A percentile compares a stretch with the other conserved stretches of the same genome.
phyloP scores from a whole-genome alignment of 2,113 vertebrate species.

The Coptodon rendalli region DNA sequence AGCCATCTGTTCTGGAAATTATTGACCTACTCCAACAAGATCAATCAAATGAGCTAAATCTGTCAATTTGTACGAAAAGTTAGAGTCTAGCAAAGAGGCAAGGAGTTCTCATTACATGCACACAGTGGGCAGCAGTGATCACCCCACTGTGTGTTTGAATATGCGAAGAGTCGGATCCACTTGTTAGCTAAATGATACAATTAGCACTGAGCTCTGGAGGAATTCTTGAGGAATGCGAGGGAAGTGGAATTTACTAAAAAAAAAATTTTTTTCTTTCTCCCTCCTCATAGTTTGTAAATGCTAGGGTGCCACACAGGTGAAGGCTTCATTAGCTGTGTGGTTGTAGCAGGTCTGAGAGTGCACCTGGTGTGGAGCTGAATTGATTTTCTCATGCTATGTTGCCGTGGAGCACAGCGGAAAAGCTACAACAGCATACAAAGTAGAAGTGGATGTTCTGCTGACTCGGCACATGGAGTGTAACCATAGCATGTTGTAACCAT shows the following conservation, averaged over 20 bases:
- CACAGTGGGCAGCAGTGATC: not conserved
- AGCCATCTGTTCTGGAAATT: not conserved
- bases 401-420: not conserved
- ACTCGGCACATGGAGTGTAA: not conserved
- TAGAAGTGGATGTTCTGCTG: slow-evolving; percentile 33
- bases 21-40: not conserved
- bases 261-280: not conserved
- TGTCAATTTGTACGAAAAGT: not conserved
- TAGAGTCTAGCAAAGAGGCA: not conserved
- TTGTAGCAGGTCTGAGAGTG: not conserved
- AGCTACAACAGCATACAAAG: slow-evolving; percentile 19
- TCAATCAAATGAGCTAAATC: not conserved
- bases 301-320: not conserved
- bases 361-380: not conserved
- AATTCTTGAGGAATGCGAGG: not conserved
- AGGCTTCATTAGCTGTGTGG: not conserved
- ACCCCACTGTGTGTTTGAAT: not conserved
- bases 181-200: not conserved
- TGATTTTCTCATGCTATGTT: slow-evolving; percentile 23
- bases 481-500: slow-evolving; percentile 1
- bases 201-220: not conserved
- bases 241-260: not conserved
- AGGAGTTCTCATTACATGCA: not conserved
- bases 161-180: not conserved
- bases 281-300: not conserved